Percentiles rank a stretch among this genome's conserved stretches.
phyloP scores from a whole-genome alignment of 2,888 invertebrate genomes.

The Campoletis raptor region DNA sequence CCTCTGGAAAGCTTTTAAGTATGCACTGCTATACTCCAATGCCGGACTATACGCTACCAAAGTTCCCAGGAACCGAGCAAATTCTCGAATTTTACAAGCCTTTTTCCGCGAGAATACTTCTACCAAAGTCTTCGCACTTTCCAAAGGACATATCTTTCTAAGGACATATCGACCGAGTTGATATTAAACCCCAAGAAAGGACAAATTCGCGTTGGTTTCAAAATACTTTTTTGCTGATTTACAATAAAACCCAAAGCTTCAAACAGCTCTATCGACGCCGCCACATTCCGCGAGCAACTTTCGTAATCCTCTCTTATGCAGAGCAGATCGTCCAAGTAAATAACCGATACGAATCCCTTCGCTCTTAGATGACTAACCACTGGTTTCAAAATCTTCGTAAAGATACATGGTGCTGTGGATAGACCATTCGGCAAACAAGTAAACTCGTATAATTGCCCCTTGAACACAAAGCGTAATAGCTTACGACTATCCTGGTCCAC shows the following conservation, averaged over 20 bases:
- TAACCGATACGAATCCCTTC: slow-evolving; percentile 35
- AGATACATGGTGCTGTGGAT: slow-evolving; percentile 72
- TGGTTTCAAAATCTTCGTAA: slow-evolving; percentile 72
- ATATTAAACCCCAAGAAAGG: slow-evolving; percentile 57
- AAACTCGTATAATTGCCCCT: slow-evolving; percentile 71
- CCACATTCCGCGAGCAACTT: slow-evolving; percentile 35
- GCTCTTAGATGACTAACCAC: slow-evolving; percentile 35
- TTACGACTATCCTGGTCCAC: slow-evolving; percentile 70
- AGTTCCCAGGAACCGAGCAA: slow-evolving; percentile 53
- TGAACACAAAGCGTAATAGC: slow-evolving; percentile 71
- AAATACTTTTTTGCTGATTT: slow-evolving; percentile 51
- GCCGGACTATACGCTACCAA: slow-evolving; percentile 53
- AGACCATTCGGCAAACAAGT: slow-evolving; percentile 74
- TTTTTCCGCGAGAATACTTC: slow-evolving; percentile 29
- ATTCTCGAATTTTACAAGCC: slow-evolving; percentile 53
- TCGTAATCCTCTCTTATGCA: slow-evolving; percentile 38
- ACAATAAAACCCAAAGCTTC: slow-evolving; percentile 52
- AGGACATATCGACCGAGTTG: slow-evolving; percentile 31
- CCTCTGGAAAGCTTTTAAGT: slow-evolving; percentile 49
- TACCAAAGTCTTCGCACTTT: slow-evolving; percentile 26
- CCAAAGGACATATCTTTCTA: no score
- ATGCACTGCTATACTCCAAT: slow-evolving; percentile 49
- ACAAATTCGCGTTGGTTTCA: slow-evolving; percentile 42
- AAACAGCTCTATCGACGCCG: slow-evolving; percentile 30
- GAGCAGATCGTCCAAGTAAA: slow-evolving; percentile 54